A percentile compares a stretch with the other conserved stretches of the same genome.
Conservation (phyloP, 2,113 vertebrate genomes). For the Enhydra lutris region DNA sequence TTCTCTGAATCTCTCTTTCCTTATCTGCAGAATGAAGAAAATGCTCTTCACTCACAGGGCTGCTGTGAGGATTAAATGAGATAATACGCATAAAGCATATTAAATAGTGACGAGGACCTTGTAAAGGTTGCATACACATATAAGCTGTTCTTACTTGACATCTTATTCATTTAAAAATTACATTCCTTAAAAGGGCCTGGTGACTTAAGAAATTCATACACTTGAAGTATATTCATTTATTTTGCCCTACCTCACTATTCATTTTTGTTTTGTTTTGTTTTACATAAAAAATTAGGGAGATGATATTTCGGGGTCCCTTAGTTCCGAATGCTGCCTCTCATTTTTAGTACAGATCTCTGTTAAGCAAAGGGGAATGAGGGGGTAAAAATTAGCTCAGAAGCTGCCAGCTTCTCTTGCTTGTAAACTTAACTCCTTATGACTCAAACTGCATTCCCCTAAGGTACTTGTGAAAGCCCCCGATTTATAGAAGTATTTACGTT, state of each 20-base stretch:
- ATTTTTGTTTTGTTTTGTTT: background rate
- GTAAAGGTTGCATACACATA: background rate
- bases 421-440: background rate
- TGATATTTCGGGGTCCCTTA: background rate
- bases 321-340: background rate
- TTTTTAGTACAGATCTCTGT: background rate
- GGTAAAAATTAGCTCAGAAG: background rate
- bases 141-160: background rate
- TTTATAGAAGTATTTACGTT: conserved; percentile 32
- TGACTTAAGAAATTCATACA: background rate
- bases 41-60: background rate
- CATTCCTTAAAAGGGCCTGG: background rate
- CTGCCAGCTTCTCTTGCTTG: background rate
- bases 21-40: background rate
- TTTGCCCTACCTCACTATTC: background rate
- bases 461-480: background rate
- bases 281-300: background rate
- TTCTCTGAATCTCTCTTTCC: background rate
- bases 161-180: background rate
- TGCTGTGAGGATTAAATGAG: background rate
- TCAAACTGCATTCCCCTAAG: background rate
- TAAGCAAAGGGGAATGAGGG: background rate
- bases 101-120: background rate
- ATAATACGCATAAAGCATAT: background rate
- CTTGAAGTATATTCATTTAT: background rate